A percentile compares a stretch with the other conserved stretches of the same genome.
Evolutionary conservation across 2,797 vertebrate genomes (phyloP).

Genomic region (Luscinia megarhynchos): DNA sequence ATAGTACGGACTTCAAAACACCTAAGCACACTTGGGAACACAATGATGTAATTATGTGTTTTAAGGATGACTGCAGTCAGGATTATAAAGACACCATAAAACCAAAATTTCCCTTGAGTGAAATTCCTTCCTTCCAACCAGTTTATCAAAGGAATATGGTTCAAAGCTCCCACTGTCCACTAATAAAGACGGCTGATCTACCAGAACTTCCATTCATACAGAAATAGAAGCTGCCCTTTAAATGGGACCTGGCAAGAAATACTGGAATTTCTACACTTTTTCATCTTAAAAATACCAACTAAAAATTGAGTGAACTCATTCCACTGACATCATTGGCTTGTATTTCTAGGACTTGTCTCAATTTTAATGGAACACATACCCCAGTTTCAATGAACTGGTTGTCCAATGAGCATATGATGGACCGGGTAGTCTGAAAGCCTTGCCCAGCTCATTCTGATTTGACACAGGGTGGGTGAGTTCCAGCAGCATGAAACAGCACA

Average conservation of each 20-base stretch:
- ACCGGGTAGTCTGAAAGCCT: neutral
- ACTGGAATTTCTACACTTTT: constrained; percentile 60
- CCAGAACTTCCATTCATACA: constrained; percentile 33
- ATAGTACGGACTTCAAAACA: neutral
- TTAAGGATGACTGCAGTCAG: neutral
- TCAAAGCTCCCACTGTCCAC: neutral
- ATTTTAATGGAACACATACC: constrained; percentile 37
- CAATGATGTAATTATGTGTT: neutral
- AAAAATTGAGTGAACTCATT: constrained; percentile 48
- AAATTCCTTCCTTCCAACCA: neutral
- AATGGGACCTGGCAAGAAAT: constrained; percentile 48
- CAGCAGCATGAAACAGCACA: neutral
- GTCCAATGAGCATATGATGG: neutral
- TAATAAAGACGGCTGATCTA: neutral
- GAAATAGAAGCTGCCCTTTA: constrained; percentile 54
- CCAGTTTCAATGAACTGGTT: constrained; percentile 44
- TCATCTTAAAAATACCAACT: constrained; percentile 69
- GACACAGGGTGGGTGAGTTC: neutral
- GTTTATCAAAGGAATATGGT: neutral
- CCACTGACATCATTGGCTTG: constrained; percentile 10
- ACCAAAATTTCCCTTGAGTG: neutral
- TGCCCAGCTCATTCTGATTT: neutral
- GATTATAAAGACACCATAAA: neutral
- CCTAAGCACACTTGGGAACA: neutral
- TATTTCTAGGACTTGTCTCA: constrained; percentile 56